Evolutionary conservation across 2,113 vertebrate species (phyloP), one percentile per base, ranked within the genome.

Genomic region (Desmodus rotundus): DNA sequence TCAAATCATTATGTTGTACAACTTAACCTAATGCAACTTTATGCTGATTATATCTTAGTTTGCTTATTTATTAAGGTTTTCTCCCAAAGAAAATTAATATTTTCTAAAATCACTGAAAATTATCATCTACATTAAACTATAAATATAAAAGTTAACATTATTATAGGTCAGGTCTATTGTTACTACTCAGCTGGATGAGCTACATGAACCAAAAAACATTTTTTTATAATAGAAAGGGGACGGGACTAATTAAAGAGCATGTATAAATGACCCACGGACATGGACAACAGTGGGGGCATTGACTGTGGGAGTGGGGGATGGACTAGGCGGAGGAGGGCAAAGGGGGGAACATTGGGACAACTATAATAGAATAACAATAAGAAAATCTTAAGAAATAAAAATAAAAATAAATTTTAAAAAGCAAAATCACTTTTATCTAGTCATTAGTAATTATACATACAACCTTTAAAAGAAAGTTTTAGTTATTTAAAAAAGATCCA

Each of bases 31-130:
- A 87, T 67, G 74, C 19, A 81, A 54, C 13, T 28, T 65, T 43
- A 54, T 36, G 31, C 36, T 68, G 43, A 63, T 54, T 73, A 81
- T 56, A 67, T 50, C 20, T 74, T 73, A 94, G 86, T 72, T 80
- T 84, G 56, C 22, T 78, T 89, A 52, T 36, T 76, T 86, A 73
- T 74, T 73, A 70, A 87, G 20, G 45, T 11, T 95, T 94, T 96
- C 54, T 61, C n/a, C 3, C 65, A 83, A 78, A 38, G 6, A 85
- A 93, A 89, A 87, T 80, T 90, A 90, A 11, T n/a, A 90, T 54
- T 92, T 85, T 87, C 73, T 41, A 94, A 92, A 24, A 91, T 33
- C 74, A 93, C 14, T 83, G 28, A 93, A 93, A 86, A 87, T 50
- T 43, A 81, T 78, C 36, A 38, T 15, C 87, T 65, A 65, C 11